Conservation (phyloP, 2,888 invertebrate species). For the Poecilobothrus nobilitatus region DNA sequence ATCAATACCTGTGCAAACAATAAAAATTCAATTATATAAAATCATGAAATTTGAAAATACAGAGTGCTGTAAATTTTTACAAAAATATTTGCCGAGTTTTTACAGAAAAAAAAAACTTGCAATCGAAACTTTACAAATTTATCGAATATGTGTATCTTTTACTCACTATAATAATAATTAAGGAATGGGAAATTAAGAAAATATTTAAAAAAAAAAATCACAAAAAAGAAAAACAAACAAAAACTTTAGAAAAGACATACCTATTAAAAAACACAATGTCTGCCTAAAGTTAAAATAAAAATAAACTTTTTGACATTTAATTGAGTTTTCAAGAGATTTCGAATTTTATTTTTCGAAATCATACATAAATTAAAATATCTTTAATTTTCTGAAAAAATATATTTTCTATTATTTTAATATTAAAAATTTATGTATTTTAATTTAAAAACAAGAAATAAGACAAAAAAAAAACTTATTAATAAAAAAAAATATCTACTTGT, state of each 20-base stretch:
- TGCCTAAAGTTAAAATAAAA: not conserved
- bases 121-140: no score
- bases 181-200: not conserved
- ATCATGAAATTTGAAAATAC: no score
- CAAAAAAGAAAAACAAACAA: not conserved
- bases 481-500: not conserved
- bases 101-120: no score
- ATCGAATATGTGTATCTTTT: no score
- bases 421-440: not conserved
- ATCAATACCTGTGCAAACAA: no score
- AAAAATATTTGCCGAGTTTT: no score
- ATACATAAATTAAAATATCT: not conserved
- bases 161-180: no score
- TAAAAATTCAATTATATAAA: no score
- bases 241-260: not conserved
- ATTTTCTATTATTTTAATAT: not conserved
- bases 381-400: not conserved
- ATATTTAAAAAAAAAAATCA: not conserved
- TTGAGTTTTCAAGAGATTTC: not conserved
- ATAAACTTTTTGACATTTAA: conserved; percentile 6
- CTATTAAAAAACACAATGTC: not conserved
- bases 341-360: not conserved
- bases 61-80: no score
- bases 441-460: no score
- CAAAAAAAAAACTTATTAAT: not conserved